phyloP scores from a whole-genome alignment of 2,113 vertebrate species.

The Pomatostomus ruficeps region DNA sequence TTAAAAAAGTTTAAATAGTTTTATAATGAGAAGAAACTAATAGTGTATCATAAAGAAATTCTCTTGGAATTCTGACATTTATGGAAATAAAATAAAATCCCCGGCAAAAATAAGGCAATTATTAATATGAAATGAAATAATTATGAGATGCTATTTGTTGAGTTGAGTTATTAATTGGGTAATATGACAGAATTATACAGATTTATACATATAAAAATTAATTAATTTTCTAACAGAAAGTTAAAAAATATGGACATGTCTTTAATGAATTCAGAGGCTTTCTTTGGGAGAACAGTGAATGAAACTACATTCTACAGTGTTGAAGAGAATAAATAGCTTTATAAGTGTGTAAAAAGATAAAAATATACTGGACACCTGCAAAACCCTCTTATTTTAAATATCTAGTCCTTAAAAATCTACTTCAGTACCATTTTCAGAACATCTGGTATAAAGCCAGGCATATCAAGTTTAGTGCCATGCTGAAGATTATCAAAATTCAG shows the following conservation, averaged over 20 bases:
- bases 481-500: not conserved
- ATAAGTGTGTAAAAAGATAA: not conserved
- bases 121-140: not conserved
- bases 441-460: not conserved
- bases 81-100: not conserved
- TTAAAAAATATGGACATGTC: not conserved
- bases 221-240: not conserved
- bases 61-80: not conserved
- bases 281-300: not conserved
- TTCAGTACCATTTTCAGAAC: not conserved
- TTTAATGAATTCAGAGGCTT: not conserved
- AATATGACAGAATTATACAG: not conserved
- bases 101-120: rapidly evolving
- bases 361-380: not conserved
- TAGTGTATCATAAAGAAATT: not conserved
- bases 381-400: not conserved
- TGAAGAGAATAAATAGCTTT: not conserved
- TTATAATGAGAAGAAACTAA: not conserved
- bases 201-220: not conserved
- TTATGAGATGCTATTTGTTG: not conserved
- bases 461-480: rapidly evolving
- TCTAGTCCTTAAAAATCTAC: not conserved
- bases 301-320: not conserved
- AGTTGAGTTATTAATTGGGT: not conserved
- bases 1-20: not conserved